These are phyloP conservation scores for Scaptomyza reducta DNA, from an alignment of 2,888 invertebrate species.

Conservation along the genomic window DNA sequence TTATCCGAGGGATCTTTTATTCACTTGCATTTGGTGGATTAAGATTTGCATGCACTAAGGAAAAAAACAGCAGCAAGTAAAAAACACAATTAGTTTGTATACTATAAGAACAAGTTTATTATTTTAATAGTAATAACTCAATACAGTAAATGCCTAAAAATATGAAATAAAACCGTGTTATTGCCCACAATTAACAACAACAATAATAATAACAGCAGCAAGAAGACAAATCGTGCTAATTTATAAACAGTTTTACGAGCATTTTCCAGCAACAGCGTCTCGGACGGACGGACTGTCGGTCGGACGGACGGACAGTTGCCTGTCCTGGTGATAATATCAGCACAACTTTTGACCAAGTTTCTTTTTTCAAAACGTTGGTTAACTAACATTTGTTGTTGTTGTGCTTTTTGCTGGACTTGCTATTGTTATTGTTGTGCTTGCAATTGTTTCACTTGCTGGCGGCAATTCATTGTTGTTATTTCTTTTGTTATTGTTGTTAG, in stretches of 20 bases:
- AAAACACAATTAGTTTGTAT: not conserved
- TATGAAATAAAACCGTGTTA: conserved; percentile 5
- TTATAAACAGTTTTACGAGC: conserved; percentile 55
- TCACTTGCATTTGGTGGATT: conserved; percentile 7
- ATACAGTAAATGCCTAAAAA: too few species aligned
- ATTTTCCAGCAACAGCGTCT: conserved; percentile 35
- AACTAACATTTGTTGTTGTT: conserved; percentile 58
- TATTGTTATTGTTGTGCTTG: conserved; percentile 43
- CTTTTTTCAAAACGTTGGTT: conserved; percentile 53
- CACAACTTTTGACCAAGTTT: conserved; percentile 67
- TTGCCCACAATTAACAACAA: conserved; percentile 20
- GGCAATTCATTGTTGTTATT: conserved; percentile 28
- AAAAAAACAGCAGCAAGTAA: not conserved
- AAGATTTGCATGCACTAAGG: conserved; percentile 2
- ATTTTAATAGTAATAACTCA: too few species aligned
- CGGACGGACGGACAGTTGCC: not conserved
- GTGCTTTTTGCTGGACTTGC: conserved; percentile 37
- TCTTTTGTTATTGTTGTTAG: conserved; percentile 5
- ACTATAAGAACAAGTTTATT: too few species aligned
- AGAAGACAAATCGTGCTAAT: conserved; percentile 63
- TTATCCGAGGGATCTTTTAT: conserved; percentile 4
- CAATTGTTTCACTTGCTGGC: conserved; percentile 58
- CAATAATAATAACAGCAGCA: conserved; percentile 13
- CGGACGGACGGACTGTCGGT: conserved; percentile 1
- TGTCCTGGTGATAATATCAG: conserved; percentile 56